phyloP scores from a whole-genome alignment of 2,888 invertebrate species.

The Drosophila atroscutellata region DNA sequence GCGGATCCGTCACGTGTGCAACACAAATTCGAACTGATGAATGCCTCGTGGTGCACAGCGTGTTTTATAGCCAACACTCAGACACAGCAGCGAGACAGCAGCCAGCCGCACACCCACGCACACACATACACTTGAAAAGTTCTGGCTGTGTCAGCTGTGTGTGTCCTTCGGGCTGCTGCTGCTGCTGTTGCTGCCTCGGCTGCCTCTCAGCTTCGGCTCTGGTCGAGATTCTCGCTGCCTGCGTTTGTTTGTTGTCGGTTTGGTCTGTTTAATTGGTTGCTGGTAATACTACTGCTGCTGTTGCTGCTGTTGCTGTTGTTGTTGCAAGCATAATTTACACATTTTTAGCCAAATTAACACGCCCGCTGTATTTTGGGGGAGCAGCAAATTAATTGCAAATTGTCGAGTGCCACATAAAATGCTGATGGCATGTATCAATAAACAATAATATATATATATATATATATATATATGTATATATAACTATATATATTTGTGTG shows the following conservation, averaged over 20 bases:
- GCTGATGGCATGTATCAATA: background rate
- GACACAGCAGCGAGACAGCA: conserved; percentile 25
- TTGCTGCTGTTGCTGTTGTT: background rate
- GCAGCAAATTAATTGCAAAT: background rate
- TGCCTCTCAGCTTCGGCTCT: conserved; percentile 32
- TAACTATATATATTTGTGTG: background rate
- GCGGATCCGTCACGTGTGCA: conserved; percentile 69
- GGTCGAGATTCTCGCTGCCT: conserved; percentile 22
- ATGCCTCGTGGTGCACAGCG: conserved; percentile 76
- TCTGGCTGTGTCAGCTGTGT: conserved; percentile 47
- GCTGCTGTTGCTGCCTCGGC: conserved; percentile 27
- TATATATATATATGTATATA: background rate
- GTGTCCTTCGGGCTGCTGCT: conserved; percentile 39
- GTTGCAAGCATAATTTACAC: conserved; percentile 19
- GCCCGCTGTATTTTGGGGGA: background rate
- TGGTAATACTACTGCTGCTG: background rate
- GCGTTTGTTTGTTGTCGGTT: conserved; percentile 52
- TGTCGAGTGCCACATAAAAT: background rate
- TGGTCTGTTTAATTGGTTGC: conserved; percentile 46
- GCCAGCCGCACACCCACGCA: conserved; percentile 4
- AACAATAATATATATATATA: background rate
- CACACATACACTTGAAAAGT: background rate
- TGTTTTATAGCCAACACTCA: conserved; percentile 81
- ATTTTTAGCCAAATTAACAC: conserved; percentile 15
- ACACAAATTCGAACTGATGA: conserved; percentile 84